Evolutionary conservation across 2,113 vertebrate species (phyloP), one percentile per base, ranked within the genome.

Genomic region (Oenanthe oenanthe): DNA sequence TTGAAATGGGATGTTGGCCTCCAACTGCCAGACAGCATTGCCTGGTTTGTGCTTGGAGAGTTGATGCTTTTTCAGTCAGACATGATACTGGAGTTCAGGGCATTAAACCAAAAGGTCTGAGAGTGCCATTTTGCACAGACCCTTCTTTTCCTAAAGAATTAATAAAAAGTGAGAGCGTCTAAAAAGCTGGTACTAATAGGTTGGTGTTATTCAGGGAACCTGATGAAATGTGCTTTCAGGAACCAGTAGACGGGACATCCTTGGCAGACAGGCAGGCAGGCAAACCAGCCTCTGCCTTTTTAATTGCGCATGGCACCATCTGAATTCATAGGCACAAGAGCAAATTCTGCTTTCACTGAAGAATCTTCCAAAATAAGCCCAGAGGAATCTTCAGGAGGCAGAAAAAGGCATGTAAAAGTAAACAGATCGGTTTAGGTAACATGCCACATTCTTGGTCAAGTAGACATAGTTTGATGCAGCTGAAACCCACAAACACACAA

Each of bases 321-420:
- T 2, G 51, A 84, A 68, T 57, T 88, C 56, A 53, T 4, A 94
- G 78, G 70, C 83, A 94, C 0, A 3, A 70, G 9, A 92, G 24
- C 14, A 65, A 84, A 48, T 79, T 53, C 36, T 92, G 61, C 60
- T 89, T 95, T 88, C 56, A 82, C 70, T 56, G 38, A 66, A 57
- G 73, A 43, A 12, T 88, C 86, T 93, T 95, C 74, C 85, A 79
- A 85, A 95, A 95, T 25, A n/a, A 82, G 22, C 56, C 61, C 24
- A 73, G 16, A 90, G 32, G 51, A 83, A 63, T 48, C 74, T 74
- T 47, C 56, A 25, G 88, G 71, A 3, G 8, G 63, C 18, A 65
- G 63, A 85, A 82, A 92, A 94, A 96, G 95, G 88, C 95, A 95
- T 28, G 0, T 54, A 58, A 38, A 85, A 67, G 73, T 15, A 80